Base-by-base conservation (phyloP, 2,113 vertebrate genomes). In the Pelodiscus sinensis region DNA sequence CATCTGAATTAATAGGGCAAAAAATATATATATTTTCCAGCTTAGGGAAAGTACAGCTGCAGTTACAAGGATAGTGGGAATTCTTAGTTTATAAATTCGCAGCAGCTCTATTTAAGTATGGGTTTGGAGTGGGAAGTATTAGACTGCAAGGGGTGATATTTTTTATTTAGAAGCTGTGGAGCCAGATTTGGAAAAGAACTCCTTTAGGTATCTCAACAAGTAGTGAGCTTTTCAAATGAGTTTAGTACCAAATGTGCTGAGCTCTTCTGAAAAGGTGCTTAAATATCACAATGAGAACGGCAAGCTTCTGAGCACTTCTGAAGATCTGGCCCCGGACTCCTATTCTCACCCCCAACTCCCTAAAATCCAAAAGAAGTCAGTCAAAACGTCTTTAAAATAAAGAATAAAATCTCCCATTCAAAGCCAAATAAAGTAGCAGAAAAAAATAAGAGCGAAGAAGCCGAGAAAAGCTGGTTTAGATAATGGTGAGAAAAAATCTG, bases 281-380 rank as follows among this genome's bases (percentile, higher is more conserved):
- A 85, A 85, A 1, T 73, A 57, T 62, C 84, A 79, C 90, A 85
- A 25, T 57, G 84, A 62, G 9, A 94, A 80, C 35, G 51, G 73
- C 12, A 87, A 79, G 71, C 25, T 90, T 91, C 84, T 88, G 78
- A 78, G 65, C 90, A 73, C 52, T 81, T 29, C 93, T 78, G 62
- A 27, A 93, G 94, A 88, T 85, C 55, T 44, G 57, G 35, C 22
- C 80, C 9, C 25, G 80, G 35, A 29, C 24, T 44, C 80, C 35
- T 57, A 44, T 56, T 44, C 35, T 65, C 11, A 27, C 22, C 73
- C 65, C 86, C 86, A 54, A 44, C 44, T 24, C 50, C 75, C 38
- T 62, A 78, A 79, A 84, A 85, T 15, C 65, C 85, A 84, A 51
- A 84, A 88, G 81, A 13, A 0, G 60, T 81, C 90, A 86, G 14